Evolutionary conservation across 2,113 vertebrate species (phyloP).

Genomic region (Mobula hypostoma): DNA sequence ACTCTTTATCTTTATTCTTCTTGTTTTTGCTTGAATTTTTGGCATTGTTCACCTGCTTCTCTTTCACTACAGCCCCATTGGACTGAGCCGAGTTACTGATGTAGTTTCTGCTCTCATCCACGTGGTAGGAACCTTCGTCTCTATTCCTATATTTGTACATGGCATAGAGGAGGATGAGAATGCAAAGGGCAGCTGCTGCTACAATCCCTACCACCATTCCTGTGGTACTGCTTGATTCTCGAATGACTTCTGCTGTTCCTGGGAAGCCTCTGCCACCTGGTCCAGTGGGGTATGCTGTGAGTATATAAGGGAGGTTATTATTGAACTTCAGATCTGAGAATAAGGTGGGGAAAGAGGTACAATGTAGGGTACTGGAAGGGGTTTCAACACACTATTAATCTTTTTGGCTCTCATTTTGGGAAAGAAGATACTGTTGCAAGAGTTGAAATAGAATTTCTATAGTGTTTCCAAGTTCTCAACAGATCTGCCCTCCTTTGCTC

Average conservation of each 20-base stretch:
- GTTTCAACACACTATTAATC: slow-evolving; percentile 10
- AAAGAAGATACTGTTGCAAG: not conserved
- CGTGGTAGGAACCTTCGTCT: slow-evolving; percentile 93
- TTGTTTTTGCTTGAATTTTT: slow-evolving; percentile 91
- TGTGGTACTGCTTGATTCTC: slow-evolving; percentile 92
- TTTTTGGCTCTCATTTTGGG: not conserved
- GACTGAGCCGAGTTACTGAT: slow-evolving; percentile 99
- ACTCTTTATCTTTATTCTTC: slow-evolving; percentile 99
- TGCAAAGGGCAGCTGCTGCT: slow-evolving; percentile 87
- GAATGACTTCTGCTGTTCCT: slow-evolving; percentile 78
- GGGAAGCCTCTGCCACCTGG: slow-evolving; percentile 73
- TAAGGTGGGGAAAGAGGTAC: not conserved
- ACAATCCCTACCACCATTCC: slow-evolving; percentile 98
- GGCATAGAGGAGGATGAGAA: slow-evolving; percentile 96
- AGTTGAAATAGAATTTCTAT: not conserved
- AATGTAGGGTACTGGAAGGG: slow-evolving; percentile 2
- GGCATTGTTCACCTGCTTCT: slow-evolving; percentile 82
- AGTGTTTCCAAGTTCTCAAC: not conserved
- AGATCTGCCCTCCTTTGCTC: not conserved
- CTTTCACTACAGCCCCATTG: slow-evolving; percentile 92
- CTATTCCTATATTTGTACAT: slow-evolving; percentile 99
- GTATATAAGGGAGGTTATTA: slow-evolving; percentile 47
- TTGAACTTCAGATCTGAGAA: slow-evolving; percentile 40
- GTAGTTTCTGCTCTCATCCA: slow-evolving; percentile 98
- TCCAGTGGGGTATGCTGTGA: slow-evolving; percentile 84